Conservation (phyloP, 1,140 invertebrate species). For the Achatina immaculata region DNA sequence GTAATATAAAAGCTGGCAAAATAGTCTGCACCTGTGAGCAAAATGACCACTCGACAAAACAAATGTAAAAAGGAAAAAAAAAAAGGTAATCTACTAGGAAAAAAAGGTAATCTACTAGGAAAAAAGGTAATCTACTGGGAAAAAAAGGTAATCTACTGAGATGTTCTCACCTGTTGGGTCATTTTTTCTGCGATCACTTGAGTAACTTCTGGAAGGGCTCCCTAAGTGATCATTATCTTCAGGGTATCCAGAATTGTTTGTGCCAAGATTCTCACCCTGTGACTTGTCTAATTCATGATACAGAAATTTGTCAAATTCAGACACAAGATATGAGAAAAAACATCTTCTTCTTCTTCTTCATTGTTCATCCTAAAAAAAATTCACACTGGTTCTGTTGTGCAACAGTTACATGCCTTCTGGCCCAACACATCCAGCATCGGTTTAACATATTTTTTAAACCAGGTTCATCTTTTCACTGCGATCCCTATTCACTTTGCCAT, state of each 20-base stretch:
- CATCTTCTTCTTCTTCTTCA: too few relatives aligned
- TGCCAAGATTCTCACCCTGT: not conserved
- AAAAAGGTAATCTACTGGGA: not conserved
- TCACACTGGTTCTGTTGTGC: too few relatives aligned
- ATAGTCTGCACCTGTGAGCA: too few relatives aligned
- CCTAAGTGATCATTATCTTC: not conserved
- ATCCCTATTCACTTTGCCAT: too few relatives aligned
- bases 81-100: not conserved
- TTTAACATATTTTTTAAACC: too few relatives aligned
- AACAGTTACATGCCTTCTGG: too few relatives aligned
- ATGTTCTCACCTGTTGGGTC: not conserved
- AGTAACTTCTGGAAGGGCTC: not conserved
- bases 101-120: not conserved
- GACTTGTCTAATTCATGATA: not conserved
- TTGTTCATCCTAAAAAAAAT: too few relatives aligned
- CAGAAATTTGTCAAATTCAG: not conserved
- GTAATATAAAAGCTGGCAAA: too few relatives aligned
- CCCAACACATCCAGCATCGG: too few relatives aligned
- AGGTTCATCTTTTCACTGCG: too few relatives aligned
- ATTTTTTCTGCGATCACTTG: conserved; percentile 4
- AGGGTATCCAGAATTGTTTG: conserved; percentile 1
- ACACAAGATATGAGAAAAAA: too few relatives aligned
- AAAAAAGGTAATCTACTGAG: not conserved
- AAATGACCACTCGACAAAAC: not conserved
- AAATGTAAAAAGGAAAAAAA: not conserved